Base-by-base conservation (phyloP, 2,888 invertebrate genomes). In the Oxytorus armatus region DNA sequence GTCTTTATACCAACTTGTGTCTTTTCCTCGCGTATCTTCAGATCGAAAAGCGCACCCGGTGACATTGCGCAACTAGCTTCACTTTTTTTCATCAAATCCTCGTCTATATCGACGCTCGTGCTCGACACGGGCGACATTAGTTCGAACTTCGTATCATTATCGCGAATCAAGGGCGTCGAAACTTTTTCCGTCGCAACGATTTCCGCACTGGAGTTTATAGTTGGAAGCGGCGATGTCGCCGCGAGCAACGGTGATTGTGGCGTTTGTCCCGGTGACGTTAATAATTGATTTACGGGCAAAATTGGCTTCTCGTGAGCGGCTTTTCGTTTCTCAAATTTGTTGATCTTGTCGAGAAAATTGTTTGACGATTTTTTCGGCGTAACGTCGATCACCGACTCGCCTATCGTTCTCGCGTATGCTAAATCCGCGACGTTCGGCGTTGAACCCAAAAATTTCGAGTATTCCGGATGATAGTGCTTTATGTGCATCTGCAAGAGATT, bases 401-500 rank as follows among this genome's bases (percentile, higher is more conserved):
- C 95, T 11, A 95, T 94, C 0, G 96, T 95, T 83, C 97, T 93
- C 0, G 97, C 97, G 84, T 96, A 96, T 0, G 97, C 97, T 79
- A 97, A 92, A 90, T 97, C 97, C 18, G 96, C 94, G 74, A 97
- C 97, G 91, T 97, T 97, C 0, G 97, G 97, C 0, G 97, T 96
- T 0, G 94, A 94, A 1, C 96, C 97, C 83, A 97, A 92, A 90
- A 95, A 95, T 90, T 96, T 95, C 1, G 95, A 94, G 77, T 96
- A 94, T 83, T 97, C 96, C 1, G 95, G 95, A 92, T 98, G 98
- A 91, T 98, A 98, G 91, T 98, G 98, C 88, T 98, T 98, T 49
- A 98, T 96, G 90, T 98, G 98, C 95, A 98, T 98, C 92, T 96
- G 96, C 7, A 98, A 93, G 63, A 98, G 94, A 82, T 96, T 97